Conservation (phyloP, 2,113 vertebrate genomes). For the Thamnophis sirtalis region DNA sequence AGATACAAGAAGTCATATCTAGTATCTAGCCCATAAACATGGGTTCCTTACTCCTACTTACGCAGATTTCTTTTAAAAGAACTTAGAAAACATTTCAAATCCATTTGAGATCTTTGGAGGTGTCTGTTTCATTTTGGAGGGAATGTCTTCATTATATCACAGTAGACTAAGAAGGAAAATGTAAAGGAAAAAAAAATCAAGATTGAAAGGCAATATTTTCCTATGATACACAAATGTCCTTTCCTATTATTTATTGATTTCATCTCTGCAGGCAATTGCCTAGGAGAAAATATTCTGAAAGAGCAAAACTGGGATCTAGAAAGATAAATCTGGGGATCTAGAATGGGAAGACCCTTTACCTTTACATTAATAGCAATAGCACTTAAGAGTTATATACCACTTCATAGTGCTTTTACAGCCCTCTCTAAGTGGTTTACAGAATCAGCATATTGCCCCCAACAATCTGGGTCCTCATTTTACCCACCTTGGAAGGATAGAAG, state of each 20-base stretch:
- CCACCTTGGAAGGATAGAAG: too few species aligned
- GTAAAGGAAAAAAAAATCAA: background rate
- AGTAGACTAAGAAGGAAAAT: background rate
- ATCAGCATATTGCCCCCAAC: too few species aligned
- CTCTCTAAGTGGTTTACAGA: too few species aligned
- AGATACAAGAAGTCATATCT: background rate
- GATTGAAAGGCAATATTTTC: background rate
- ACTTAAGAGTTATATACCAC: too few species aligned
- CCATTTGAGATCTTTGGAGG: background rate
- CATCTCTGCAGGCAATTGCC: background rate
- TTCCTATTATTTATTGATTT: background rate
- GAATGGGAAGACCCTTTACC: background rate
- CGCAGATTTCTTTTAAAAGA: background rate
- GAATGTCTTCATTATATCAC: background rate
- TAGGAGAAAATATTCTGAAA: background rate
- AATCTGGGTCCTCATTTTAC: too few species aligned
- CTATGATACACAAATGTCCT: background rate
- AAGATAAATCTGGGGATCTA: background rate
- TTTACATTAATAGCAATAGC: background rate
- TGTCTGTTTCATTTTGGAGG: background rate
- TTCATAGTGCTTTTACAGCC: too few species aligned
- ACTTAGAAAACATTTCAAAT: background rate
- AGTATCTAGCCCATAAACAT: background rate
- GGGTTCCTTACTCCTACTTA: background rate
- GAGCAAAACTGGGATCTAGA: background rate